Evolutionary conservation across 2,888 invertebrate genomes (phyloP), one percentile per base, ranked within the genome.

Genomic region (Diplolepis rosae): DNA sequence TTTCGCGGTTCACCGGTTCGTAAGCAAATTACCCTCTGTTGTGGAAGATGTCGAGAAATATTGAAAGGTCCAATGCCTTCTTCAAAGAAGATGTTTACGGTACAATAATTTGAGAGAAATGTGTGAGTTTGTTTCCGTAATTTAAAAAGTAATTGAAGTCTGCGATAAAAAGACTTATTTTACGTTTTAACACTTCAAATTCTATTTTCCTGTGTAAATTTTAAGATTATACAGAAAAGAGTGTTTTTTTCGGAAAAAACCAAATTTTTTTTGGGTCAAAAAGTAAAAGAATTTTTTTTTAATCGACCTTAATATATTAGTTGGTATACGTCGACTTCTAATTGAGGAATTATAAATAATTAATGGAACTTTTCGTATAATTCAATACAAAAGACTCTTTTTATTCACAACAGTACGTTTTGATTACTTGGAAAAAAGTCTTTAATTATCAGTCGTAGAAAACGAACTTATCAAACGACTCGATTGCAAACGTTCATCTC

Each of bases 1-100:
- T 84, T 85, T 85, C 80, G 75, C 84, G 82, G 82, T 70, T 78
- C 85, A 84, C 76, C 81, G 86, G 81, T 70, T 80, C 79, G 83
- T 76, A 80, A 84, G 79, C 80, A 80, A 86, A 85, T 86, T 84
- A 85, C 79, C 79, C 83, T 77, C 75, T 79, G 80, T 77, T 78
- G 83, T 77, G 82, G 80, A 83, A 83, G 79, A 79, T 82, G 82
- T 82, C 80, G 80, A 68, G 78, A 71, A 83, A 82, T 83, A 83
- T 83, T 79, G 81, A 75, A 82, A 80, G 80, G 76, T 75, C 78
- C 76, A 67, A 66, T 50, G 56, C 48, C 42, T 48, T 48, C 45
- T 18, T 18, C 22, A 22, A 11, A 22, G 68, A 15, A 68, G 56
- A 67, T 67, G 50, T 75, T 72, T 51, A 75, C 68, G 72, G 27